Percentiles rank a stretch among this genome's conserved stretches.
phyloP scores from a whole-genome alignment of 1,140 invertebrate species.

The Daktulosphaira vitifoliae region DNA sequence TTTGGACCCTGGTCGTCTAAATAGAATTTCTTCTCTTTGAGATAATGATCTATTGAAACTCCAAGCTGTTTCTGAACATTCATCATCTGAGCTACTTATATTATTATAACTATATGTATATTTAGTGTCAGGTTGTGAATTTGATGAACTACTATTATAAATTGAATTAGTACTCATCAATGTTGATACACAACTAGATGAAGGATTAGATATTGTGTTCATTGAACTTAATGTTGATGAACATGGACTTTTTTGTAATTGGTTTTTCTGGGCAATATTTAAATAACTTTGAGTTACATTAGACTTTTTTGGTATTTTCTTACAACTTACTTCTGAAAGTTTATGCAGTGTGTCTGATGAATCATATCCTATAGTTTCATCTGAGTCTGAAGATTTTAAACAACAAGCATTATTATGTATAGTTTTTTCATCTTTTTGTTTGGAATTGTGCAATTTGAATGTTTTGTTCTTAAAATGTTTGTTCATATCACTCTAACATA shows the following conservation, averaged over 20 bases:
- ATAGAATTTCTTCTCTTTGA: constrained; percentile 3
- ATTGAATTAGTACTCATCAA: constrained; percentile 12
- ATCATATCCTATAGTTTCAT: neutral
- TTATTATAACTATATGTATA: constrained; percentile 17
- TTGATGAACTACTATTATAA: neutral
- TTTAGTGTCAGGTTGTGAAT: neutral
- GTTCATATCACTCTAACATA: no score
- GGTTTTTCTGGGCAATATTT: neutral
- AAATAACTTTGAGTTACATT: neutral
- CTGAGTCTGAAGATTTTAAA: constrained; percentile 49
- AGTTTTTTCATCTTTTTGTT: constrained; percentile 53
- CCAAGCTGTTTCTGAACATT: constrained; percentile 47
- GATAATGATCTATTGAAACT: constrained; percentile 43
- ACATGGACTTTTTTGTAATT: constrained; percentile 23
- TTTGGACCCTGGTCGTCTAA: constrained; percentile 8
- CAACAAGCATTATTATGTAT: constrained; percentile 72
- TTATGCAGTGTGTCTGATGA: constrained; percentile 5
- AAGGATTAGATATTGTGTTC: constrained; percentile 16
- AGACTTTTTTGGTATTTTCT: constrained; percentile 16
- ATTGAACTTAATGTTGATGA: constrained; percentile 15
- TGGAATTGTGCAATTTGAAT: no score
- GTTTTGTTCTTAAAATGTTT: no score
- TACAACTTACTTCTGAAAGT: constrained; percentile 12
- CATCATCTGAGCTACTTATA: constrained; percentile 35
- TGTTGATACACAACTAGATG: constrained; percentile 26